Evolutionary conservation across 2,888 invertebrate genomes (phyloP), one percentile per base, ranked within the genome.

Genomic region (Ophonus ardosiacus): DNA sequence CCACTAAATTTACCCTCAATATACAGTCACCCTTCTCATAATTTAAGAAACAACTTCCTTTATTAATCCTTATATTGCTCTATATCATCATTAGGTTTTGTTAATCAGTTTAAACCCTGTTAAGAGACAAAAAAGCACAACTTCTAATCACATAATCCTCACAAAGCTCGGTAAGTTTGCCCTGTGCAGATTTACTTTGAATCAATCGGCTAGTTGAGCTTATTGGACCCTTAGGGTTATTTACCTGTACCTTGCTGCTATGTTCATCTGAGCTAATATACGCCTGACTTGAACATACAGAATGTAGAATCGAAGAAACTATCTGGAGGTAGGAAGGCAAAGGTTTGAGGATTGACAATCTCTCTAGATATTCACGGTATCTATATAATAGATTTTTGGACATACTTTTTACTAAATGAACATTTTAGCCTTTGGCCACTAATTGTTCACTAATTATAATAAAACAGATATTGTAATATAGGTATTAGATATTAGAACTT

Each of bases 121-220:
- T 68, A 38, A 68, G 15, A 68, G 38, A 38, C 15, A 68, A 68
- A 68, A 65, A 65, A 13, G 7, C 31, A 24, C 38, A 68, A 68
- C 68, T 68, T 38, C 31, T 38, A 68, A 68, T 38, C 31, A 38
- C n/a, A 15, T 68, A 68, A 68, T 68, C 68, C 68, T 15, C 6
- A 15, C 31, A 38, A 38, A 68, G 68, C 68, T 7, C 7, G 6
- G 3, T 0, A 51, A 51, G 43, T 51, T 51, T 13, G 43, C 10
- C 43, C 43, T 51, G 43, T 13, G 43, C 13, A 13, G 63, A 18
- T 21, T 61, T 61, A 61, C 59, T 24, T 13, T 21, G 24, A 63
- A 63, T 63, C 63, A 63, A 63, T 63, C 24, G 63, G 21, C 24
- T 18, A 21, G 63, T 18, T 1, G 18, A 21, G 63, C 63, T 63